Percentiles rank a stretch among this genome's conserved stretches.
These are phyloP conservation scores for Chloropsis cyanopogon DNA, from an alignment of 2,113 vertebrate species.

Conservation along the genomic window DNA sequence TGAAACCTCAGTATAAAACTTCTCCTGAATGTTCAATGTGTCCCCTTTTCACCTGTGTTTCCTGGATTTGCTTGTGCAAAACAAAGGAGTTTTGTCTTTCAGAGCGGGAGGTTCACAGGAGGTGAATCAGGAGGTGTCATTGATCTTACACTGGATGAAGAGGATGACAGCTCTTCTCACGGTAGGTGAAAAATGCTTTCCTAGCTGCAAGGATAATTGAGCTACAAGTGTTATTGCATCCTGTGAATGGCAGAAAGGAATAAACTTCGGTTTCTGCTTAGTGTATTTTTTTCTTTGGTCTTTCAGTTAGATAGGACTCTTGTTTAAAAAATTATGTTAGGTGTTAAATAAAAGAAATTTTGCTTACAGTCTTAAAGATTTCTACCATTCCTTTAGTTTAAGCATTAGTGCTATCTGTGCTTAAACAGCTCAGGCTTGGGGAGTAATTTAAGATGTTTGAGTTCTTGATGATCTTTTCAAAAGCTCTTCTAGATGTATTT, in stretches of 20 bases:
- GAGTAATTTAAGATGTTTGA: neutral
- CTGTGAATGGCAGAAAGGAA: neutral
- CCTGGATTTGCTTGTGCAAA: constrained; percentile 63
- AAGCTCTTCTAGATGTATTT: neutral
- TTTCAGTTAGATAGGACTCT: neutral
- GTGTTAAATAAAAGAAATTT: neutral
- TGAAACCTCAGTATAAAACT: neutral
- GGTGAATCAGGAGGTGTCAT: constrained; percentile 74
- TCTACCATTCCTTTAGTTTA: neutral
- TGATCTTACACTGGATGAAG: constrained; percentile 83
- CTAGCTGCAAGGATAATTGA: neutral
- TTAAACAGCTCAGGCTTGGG: neutral
- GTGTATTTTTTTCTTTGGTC: neutral
- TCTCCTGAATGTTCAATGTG: neutral
- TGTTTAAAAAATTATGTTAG: neutral
- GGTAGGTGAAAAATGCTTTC: constrained; percentile 45
- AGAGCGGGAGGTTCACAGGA: constrained; percentile 71
- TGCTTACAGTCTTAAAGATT: neutral
- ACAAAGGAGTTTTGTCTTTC: constrained; percentile 71
- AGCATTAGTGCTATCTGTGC: neutral
- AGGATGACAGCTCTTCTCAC: constrained; percentile 70
- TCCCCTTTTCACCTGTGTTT: neutral
- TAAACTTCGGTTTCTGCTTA: neutral
- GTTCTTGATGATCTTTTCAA: neutral
- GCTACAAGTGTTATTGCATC: neutral